Evolutionary conservation across 2,113 vertebrate species (phyloP), one percentile per base, ranked within the genome.

Genomic region (Heterotilapia buettikoferi): DNA sequence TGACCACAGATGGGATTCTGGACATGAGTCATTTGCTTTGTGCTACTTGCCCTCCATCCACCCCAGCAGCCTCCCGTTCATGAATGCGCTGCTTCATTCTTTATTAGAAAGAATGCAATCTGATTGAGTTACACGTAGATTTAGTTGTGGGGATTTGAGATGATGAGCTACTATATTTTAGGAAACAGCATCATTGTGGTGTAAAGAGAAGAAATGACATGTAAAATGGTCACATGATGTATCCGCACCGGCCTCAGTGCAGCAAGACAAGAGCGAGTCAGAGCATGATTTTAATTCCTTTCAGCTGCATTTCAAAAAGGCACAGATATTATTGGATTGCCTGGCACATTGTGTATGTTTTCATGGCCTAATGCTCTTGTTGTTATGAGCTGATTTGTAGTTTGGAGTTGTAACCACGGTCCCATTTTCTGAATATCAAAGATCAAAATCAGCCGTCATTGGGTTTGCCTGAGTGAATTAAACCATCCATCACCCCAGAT

Each of bases 391-490:
- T 29, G 24, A 50, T 50, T 31, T 76, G 43, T 1, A 47, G 68
- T 26, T 6, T 24, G 2, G 5, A 73, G 38, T 73, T 73, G 40
- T 45, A 26, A 45, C n/a, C 68, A 0, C 0, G 2, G 40, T 0
- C 21, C 2, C 13, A 73, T 26, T 73, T 24, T 73, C 66, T 45
- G 14, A 73, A 45, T 26, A 43, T 73, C 63, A 71, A 71, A 71
- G n/a, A 71, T 45, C 66, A 1, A 73, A 68, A 73, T 10, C 38
- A 45, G 3, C 13, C 1, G 2, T 45, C 38, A 18, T 2, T 45
- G 13, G 2, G 21, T 45, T 73, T 73, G n/a, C 38, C 40, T 45
- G 21, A 73, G 38, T 26, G n/a, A 73, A 24, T 73, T 24, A 45
- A 73, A 5, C 66, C 36, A 24, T 43, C n/a, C n/a, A 43, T 9